Evolutionary conservation across 2,797 vertebrate species (phyloP).

Genomic region (Pseudochirops cupreus): DNA sequence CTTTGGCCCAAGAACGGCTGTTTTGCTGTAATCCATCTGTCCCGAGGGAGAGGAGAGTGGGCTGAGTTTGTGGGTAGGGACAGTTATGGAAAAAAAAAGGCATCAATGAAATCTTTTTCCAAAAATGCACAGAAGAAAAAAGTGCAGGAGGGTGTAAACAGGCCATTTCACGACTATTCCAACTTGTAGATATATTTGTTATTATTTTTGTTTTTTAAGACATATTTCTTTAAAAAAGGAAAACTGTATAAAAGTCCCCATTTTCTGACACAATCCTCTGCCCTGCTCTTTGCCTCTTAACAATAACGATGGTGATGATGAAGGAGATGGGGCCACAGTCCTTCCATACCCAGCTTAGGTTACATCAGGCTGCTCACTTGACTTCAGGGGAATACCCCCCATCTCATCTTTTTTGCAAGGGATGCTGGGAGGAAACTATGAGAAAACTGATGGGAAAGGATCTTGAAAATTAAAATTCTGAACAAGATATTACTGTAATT

Average conservation of each 20-base stretch:
- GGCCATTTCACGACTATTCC: not conserved
- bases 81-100: not conserved
- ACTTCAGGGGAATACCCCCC: not conserved
- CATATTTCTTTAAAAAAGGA: not conserved
- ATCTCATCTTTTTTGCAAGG: not conserved
- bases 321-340: not conserved
- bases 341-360: not conserved
- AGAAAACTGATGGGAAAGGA: not conserved
- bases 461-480: not conserved
- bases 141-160: not conserved
- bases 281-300: not conserved
- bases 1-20: not conserved
- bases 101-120: not conserved
- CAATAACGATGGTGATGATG: not conserved
- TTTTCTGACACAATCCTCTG: not conserved
- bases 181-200: not conserved
- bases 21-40: not conserved
- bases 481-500: not conserved
- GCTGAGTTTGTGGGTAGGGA: not conserved
- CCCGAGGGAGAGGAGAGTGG: not conserved
- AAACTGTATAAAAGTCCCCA: not conserved
- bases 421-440: not conserved
- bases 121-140: not conserved
- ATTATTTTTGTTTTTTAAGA: too few species aligned
- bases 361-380: not conserved